These are phyloP conservation scores for Hermetia illucens DNA, from an alignment of 1,140 invertebrate genomes.

Conservation along the genomic window DNA sequence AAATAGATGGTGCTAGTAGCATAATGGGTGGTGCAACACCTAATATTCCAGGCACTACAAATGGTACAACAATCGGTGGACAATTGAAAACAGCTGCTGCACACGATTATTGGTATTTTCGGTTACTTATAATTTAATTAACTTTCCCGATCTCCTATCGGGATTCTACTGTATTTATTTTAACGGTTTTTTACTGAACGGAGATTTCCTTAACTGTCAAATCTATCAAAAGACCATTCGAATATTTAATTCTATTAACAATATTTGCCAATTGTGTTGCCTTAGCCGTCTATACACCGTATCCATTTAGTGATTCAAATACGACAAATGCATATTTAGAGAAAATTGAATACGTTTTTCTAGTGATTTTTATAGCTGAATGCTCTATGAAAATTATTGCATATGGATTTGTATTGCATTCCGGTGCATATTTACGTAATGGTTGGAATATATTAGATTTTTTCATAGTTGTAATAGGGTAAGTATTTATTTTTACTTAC, in stretches of 20 bases:
- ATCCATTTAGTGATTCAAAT: constrained; percentile 93
- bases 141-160: too few relatives aligned
- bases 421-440: constrained; percentile 92
- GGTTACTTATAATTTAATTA: too few relatives aligned
- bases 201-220: constrained; percentile 41
- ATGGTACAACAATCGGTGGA: constrained; percentile 22
- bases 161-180: too few relatives aligned
- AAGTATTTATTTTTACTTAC: too few relatives aligned
- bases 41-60: constrained; percentile 30
- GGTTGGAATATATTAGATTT: constrained; percentile 99
- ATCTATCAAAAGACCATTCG: constrained; percentile 78
- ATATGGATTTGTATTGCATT: constrained; percentile 93
- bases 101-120: too few relatives aligned
- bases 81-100: constrained; percentile 34
- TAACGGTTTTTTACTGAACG: constrained; percentile 10
- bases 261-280: constrained; percentile 99
- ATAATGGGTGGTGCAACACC: constrained; percentile 3
- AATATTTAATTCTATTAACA: constrained; percentile 96
- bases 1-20: constrained; percentile 20
- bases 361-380: constrained; percentile 97
- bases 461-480: constrained; percentile 99
- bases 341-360: constrained; percentile 95
- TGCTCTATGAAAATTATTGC: constrained; percentile 99
- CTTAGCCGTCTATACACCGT: constrained; percentile 95
- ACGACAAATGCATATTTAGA: constrained; percentile 86